These are phyloP conservation scores for Prietella phreatophila DNA, from an alignment of 2,113 vertebrate species.

Conservation along the genomic window DNA sequence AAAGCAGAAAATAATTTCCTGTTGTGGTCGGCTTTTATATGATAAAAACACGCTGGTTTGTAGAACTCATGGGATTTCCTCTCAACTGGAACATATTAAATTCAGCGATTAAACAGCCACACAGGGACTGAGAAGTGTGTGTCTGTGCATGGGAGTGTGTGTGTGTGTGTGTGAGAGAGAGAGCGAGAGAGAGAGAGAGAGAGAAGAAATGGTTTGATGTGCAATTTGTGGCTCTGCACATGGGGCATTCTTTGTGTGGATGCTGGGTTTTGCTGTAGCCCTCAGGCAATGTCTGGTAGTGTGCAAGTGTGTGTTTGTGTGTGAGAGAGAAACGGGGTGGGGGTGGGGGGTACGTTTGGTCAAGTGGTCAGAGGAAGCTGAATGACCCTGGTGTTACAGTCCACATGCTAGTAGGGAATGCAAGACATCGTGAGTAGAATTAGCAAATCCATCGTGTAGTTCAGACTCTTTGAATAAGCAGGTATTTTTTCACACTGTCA, in stretches of 20 bases:
- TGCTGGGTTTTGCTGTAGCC: constrained; percentile 53
- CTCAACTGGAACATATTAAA: constrained; percentile 66
- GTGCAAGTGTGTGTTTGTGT: constrained; percentile 39
- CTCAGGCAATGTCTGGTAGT: constrained; percentile 51
- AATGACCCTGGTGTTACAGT: constrained; percentile 36
- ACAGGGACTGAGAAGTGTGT: constrained; percentile 36
- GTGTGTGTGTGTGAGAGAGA: not conserved
- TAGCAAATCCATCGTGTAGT: constrained; percentile 39
- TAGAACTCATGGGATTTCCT: constrained; percentile 58
- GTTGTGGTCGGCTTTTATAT: constrained; percentile 49
- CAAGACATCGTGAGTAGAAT: constrained; percentile 30
- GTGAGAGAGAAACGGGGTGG: not conserved
- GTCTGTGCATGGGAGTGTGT: not conserved
- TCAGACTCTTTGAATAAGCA: constrained; percentile 32
- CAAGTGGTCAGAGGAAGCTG: constrained; percentile 62
- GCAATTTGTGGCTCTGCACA: constrained; percentile 68
- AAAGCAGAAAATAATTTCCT: constrained; percentile 23
- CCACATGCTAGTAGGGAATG: constrained; percentile 22
- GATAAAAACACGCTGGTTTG: constrained; percentile 57
- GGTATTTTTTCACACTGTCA: constrained; percentile 25
- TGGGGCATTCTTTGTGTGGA: constrained; percentile 64
- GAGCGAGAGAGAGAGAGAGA: constrained; percentile 17
- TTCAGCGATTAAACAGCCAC: constrained; percentile 67
- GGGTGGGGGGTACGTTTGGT: constrained; percentile 53
- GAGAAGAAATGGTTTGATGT: constrained; percentile 69